These are phyloP conservation scores for Hirundichthys speculiger DNA, from an alignment of 2,113 vertebrate species.

Conservation along the genomic window DNA sequence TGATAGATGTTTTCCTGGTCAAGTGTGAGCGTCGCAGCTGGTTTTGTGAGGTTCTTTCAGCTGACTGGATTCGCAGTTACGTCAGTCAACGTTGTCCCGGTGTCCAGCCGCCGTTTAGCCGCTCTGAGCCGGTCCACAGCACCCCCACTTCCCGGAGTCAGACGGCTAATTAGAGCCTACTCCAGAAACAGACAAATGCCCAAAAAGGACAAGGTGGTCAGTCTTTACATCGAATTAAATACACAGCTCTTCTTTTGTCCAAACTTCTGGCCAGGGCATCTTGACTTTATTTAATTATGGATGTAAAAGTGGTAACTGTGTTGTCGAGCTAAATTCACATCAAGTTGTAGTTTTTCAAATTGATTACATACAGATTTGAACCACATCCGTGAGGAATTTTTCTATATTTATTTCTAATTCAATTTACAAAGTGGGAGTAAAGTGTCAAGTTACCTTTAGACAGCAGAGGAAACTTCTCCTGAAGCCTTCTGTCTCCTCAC, in stretches of 20 bases:
- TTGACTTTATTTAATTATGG: too few species aligned
- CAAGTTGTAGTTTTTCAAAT: too few species aligned
- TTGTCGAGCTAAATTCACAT: too few species aligned
- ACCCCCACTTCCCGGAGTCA: not conserved
- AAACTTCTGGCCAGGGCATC: not conserved
- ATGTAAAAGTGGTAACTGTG: too few species aligned
- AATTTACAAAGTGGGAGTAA: too few species aligned
- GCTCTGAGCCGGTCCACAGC: not conserved
- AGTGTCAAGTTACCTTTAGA: too few species aligned
- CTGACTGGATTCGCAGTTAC: not conserved
- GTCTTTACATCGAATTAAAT: not conserved
- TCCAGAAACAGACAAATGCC: constrained; percentile 61
- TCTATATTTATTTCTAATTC: too few species aligned
- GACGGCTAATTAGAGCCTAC: not conserved
- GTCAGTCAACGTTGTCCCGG: not conserved
- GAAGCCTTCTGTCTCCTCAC: too few species aligned
- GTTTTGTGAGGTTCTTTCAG: not conserved
- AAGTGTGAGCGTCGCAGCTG: rapidly evolving
- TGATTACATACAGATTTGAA: too few species aligned
- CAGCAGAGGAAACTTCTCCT: too few species aligned
- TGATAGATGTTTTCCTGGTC: constrained; percentile 26
- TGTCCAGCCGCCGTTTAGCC: not conserved
- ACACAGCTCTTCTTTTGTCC: not conserved
- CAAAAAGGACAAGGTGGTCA: constrained; percentile 69
- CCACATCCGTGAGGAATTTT: too few species aligned